Evolutionary conservation across 2,888 invertebrate species (phyloP), one percentile per base, ranked within the genome.

Genomic region (Phalera bucephala): DNA sequence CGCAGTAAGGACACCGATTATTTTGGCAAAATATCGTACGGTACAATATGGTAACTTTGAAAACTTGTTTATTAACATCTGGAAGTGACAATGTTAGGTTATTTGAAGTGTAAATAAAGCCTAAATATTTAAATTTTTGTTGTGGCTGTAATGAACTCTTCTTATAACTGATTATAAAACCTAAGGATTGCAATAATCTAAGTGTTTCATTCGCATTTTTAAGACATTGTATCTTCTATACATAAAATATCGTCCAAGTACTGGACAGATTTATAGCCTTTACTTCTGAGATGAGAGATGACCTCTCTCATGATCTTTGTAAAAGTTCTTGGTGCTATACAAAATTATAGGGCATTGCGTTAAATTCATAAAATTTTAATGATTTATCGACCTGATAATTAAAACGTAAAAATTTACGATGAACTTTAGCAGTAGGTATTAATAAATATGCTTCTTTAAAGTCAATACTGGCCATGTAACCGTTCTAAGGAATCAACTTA

Each of bases 341-440:
- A 42, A 40, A 23, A 45, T 27, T n/a, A n/a, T n/a, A n/a, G n/a
- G n/a, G n/a, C n/a, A n/a, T n/a, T n/a, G n/a, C n/a, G n/a, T n/a
- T n/a, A n/a, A n/a, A n/a, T n/a, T n/a, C n/a, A n/a, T n/a, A n/a
- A n/a, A n/a, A n/a, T n/a, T n/a, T n/a, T n/a, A 2, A 50, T 0
- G 22, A 10, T 5, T 10, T 22, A 0, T 2, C 2, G 3, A 27
- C 13, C 4, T 27, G 3, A 33, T 40, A 48, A 19, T 43, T 15
- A 17, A 56, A 56, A 12, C 51, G 21, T 19, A 56, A 27, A 7
- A 33, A 53, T 32, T 49, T 58, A 13, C 40, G 19, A 23, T 38
- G 6, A 2, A 5, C 0, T 3, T 1, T 6, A 8, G 10, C 1
- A 5, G 10, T 15, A 17, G 17, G 20, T 6, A 27, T 10, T 9